These are phyloP conservation scores for Eulithis testata DNA, from an alignment of 2,888 invertebrate genomes.

Conservation along the genomic window DNA sequence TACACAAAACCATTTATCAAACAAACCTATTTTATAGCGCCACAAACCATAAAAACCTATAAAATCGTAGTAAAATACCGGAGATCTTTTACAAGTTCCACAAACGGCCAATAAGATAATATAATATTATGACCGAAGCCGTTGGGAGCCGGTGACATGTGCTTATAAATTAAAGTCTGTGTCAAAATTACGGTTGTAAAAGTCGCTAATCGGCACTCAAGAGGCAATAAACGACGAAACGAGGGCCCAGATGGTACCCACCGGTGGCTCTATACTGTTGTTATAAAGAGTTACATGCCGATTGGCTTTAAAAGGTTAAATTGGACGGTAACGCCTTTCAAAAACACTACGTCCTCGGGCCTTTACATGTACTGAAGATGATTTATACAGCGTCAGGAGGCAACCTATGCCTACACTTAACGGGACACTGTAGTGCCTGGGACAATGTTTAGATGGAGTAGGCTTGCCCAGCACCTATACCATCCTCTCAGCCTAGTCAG, in stretches of 20 bases:
- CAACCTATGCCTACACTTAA: too few relatives aligned
- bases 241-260: slow-evolving; percentile 4
- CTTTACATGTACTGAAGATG: too few relatives aligned
- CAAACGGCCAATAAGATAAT: slow-evolving; percentile 21
- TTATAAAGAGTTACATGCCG: not conserved
- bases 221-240: slow-evolving; percentile 21
- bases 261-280: not conserved
- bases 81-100: slow-evolving; percentile 9
- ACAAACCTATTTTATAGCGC: slow-evolving; percentile 20
- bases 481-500: too few relatives aligned
- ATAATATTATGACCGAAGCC: slow-evolving; percentile 19
- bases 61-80: slow-evolving; percentile 19
- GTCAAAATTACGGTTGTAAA: slow-evolving; percentile 26
- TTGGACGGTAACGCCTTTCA: not conserved
- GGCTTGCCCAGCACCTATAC: too few relatives aligned
- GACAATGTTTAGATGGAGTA: too few relatives aligned
- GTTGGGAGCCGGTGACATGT: slow-evolving; percentile 19
- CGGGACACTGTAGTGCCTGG: too few relatives aligned
- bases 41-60: slow-evolving; percentile 20
- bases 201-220: slow-evolving; percentile 18
- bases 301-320: not conserved
- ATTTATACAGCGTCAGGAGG: too few relatives aligned
- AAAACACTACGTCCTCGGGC: not conserved
- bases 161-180: slow-evolving; percentile 20
- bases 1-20: slow-evolving; percentile 6